Evolutionary conservation across 2,113 vertebrate genomes (phyloP), one percentile per base, ranked within the genome.

Genomic region (Blennius ocellaris): DNA sequence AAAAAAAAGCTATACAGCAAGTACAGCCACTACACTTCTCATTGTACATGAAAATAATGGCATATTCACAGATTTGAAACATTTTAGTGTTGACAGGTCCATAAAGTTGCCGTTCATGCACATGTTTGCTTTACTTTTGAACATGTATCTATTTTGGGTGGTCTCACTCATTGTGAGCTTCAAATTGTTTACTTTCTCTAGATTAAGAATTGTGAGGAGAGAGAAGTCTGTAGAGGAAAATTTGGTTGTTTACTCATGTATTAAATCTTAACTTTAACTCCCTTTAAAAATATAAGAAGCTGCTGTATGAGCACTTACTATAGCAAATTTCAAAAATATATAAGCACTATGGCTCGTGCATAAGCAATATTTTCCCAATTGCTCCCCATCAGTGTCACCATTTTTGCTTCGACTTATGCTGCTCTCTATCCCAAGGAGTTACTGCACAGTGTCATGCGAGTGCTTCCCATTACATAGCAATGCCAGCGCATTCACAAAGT

Each of bases 311-410:
- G 50, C 58, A 73, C 50, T 73, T 50, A 45, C 40, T 39, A 49
- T 67, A 73, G 30, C 48, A 62, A 56, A 73, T 62, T 38, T 47
- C 38, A 7, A 64, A 61, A 66, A 49, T 68, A 48, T 11, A 21
- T 40, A 64, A 39, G 36, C 49, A 16, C 4, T 10, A 21, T 39
- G 0, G 11, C 15, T 30, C 9, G 14, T 56, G 58, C 53, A 52
- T 63, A 51, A 37, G 54, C n/a, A 43, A 6, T n/a, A 49, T 49
- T 75, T 77, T 72, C 8, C 51, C 4, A 60, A 66, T 63, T 77
- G 30, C 61, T 60, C 30, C 73, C 38, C 62, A 81, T 81, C 63
- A 73, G 70, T 66, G 71, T 83, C 81, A 71, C 7, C 48, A 60
- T 39, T 45, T 50, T 51, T 67, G 30, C 52, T 53, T 54, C 53